Evolutionary conservation across 2,113 vertebrate species (phyloP), one percentile per base, ranked within the genome.

Genomic region (Opisthocomus hoazin): DNA sequence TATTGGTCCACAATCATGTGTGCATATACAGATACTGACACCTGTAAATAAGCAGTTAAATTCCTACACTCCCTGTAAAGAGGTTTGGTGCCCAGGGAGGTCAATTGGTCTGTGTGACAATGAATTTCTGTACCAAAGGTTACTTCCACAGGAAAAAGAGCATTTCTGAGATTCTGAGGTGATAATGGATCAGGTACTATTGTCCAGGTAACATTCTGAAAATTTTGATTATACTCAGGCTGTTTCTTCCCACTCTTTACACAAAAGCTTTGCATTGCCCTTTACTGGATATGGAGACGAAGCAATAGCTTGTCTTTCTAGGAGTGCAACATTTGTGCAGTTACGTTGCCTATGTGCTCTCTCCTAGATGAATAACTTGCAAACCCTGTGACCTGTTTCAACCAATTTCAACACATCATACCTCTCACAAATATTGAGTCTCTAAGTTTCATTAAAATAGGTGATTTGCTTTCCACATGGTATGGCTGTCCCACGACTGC

Each of bases 331-430:
- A 4, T 53, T 26, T 46, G 29, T 46, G n/a, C 50, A 12, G 16
- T n/a, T 81, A 56, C 0, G 0, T 30, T 11, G 5, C 22, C 23
- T 22, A 1, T 18, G 9, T 46, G 15, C 39, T 32, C 11, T 48
- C 34, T 92, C 36, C 57, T 43, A 43, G 34, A 18, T 11, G 1
- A 77, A 5, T 15, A 56, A 30, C 29, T 70, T 22, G 6, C 9
- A 74, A 87, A 48, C 5, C 2, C 32, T n/a, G 22, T 41, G 56
- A 87, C 32, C 51, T 34, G 9, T 53, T 89, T 84, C 60, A 70
- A 37, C 5, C 11, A 90, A 58, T 32, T 45, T 54, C 24, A 63
- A 12, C 11, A 43, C 18, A 57, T 56, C 36, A 81, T 24, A 81
- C 29, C 4, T 65, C 34, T 84, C 50, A 66, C 29, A 74, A 84